phyloP scores from a whole-genome alignment of 2,888 invertebrate genomes.

The Lottia gigantea region DNA sequence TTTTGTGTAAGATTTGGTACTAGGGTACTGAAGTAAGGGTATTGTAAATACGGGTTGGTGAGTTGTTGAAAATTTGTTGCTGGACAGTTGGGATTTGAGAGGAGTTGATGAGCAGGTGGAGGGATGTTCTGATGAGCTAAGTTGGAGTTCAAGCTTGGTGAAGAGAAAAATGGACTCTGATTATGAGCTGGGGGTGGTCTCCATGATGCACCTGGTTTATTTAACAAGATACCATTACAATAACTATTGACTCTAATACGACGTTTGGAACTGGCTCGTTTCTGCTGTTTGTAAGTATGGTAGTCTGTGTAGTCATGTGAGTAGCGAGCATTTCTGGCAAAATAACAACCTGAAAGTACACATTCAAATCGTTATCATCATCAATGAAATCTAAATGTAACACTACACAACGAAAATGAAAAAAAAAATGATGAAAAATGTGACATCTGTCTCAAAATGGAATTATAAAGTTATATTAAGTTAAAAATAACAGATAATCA shows the following conservation, averaged over 20 bases:
- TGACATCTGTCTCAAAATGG: too few species aligned
- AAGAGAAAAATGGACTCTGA: constrained; percentile 19
- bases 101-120: constrained; percentile 9
- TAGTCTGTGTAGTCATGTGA: constrained; percentile 57
- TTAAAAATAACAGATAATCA: too few species aligned
- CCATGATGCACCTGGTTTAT: not conserved
- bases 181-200: not conserved
- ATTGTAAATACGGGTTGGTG: not conserved
- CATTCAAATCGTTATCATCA: not conserved
- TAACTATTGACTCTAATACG: constrained; percentile 8
- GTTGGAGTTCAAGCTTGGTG: constrained; percentile 21
- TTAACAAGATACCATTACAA: not conserved
- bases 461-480: too few species aligned
- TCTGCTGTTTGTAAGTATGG: constrained; percentile 21
- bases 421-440: too few species aligned
- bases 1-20: not conserved
- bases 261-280: not conserved
- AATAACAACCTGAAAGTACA: constrained; percentile 52
- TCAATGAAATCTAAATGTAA: not conserved
- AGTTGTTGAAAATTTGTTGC: not conserved
- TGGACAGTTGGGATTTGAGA: not conserved
- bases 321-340: constrained; percentile 51
- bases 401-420: too few species aligned
- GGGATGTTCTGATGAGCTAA: constrained; percentile 14
- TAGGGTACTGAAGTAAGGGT: not conserved